phyloP scores from a whole-genome alignment of 2,113 vertebrate species.

The Cromileptes altivelis region DNA sequence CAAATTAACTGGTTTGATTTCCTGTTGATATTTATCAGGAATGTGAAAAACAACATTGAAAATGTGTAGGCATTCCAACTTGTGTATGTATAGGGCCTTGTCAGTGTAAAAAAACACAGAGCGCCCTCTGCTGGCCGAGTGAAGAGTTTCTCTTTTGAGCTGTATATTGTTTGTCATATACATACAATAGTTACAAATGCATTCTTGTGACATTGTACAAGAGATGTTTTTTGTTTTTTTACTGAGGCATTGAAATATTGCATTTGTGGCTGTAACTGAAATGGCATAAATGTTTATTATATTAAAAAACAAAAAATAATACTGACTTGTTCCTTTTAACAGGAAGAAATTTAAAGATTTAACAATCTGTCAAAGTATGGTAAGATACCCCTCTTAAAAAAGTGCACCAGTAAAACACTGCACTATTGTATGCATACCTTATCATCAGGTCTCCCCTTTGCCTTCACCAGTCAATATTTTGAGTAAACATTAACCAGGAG shows the following conservation, averaged over 20 bases:
- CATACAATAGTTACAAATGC: neutral
- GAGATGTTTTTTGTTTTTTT: neutral
- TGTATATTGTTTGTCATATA: conserved; percentile 12
- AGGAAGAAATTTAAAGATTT: neutral
- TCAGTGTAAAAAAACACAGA: neutral
- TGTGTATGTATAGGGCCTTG: neutral
- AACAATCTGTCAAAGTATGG: neutral
- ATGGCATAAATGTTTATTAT: conserved; percentile 22
- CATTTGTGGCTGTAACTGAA: neutral
- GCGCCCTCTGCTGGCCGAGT: conserved; percentile 60
- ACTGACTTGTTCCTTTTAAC: neutral
- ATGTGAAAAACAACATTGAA: conserved; percentile 26
- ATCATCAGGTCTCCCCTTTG: conserved; percentile 28
- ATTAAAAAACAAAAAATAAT: neutral
- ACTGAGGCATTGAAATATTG: neutral
- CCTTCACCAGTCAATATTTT: conserved; percentile 48
- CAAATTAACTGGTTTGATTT: neutral
- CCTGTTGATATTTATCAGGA: conserved; percentile 19
- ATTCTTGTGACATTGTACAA: conserved; percentile 12
- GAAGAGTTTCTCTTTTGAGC: neutral
- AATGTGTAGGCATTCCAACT: conserved; percentile 40
- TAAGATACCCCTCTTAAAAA: neutral
- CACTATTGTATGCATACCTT: conserved; percentile 26
- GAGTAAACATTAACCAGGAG: conserved; percentile 81
- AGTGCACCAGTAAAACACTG: neutral